Evolutionary conservation across 1,140 invertebrate genomes (phyloP), one percentile per base, ranked within the genome.

Genomic region (Trachymyrmex septentrionalis): DNA sequence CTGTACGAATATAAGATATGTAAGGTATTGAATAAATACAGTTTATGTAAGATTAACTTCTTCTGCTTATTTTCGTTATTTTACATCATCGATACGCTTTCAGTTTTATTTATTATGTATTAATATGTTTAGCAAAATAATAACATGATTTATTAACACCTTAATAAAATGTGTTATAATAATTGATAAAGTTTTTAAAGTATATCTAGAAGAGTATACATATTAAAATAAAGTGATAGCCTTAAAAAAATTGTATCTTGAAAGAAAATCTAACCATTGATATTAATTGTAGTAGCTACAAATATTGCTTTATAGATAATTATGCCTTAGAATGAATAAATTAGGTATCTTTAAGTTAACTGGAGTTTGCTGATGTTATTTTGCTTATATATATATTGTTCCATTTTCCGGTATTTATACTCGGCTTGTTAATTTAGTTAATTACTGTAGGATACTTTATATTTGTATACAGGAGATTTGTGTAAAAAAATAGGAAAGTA

Each of bases 341-440:
- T 80, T 76, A 85, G 27, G 76, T 85, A 85, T 69, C 57, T 90
- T 73, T 67, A 57, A 80, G 80, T 21, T 87, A 90, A 87, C 86
- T 87, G 87, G 71, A 87, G 53, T 73, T 78, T 90, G 38, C 80
- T 86, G n/a, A n/a, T n/a, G 71, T 85, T 71, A 84, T 90, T 85
- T 80, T 44, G 27, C 59, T 38, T n/a, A 50, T n/a, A 63, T 64
- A 63, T 72, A 59, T n/a, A n/a, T n/a, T n/a, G 44, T 21, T 24
- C 19, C 24, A 55, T 73, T 10, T 72, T 80, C 19, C 71, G 24
- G 24, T 89, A 72, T 64, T 73, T 89, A 77, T 53, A 72, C 82
- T 80, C 89, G 89, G 73, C 85, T 85, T 87, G 85, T 91, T 91
- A 91, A 91, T 91, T 91, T 88, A 90, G 87, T 73, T 90, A 91